phyloP scores from a whole-genome alignment of 2,888 invertebrate genomes.

The Omphaloscelis lunosa region DNA sequence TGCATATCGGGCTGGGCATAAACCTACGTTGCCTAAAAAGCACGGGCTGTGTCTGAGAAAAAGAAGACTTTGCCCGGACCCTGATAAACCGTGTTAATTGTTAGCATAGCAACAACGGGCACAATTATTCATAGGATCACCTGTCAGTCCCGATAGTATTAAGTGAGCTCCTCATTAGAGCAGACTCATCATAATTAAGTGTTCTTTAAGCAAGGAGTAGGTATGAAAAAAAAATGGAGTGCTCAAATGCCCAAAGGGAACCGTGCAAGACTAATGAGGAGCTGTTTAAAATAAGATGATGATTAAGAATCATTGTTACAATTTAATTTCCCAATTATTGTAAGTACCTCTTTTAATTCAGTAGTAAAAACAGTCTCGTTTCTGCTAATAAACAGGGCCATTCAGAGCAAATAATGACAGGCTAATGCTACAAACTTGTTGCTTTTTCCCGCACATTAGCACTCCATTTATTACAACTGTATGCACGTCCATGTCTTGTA shows the following conservation, averaged over 20 bases:
- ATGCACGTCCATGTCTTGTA: not conserved
- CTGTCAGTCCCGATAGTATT: conserved; percentile 19
- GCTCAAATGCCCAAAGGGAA: not conserved
- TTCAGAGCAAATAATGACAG: not conserved
- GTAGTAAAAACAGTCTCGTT: not conserved
- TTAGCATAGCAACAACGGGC: conserved; percentile 11
- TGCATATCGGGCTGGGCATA: not conserved
- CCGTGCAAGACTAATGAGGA: not conserved
- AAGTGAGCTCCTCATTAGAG: conserved; percentile 40
- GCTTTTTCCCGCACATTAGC: not conserved
- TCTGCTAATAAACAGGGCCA: too few relatives aligned
- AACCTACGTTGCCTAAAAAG: not conserved
- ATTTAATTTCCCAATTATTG: not conserved
- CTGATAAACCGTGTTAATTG: not conserved
- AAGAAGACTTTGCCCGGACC: not conserved
- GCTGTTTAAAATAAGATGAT: not conserved
- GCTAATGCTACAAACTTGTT: not conserved
- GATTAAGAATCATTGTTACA: not conserved
- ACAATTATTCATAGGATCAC: conserved; percentile 17
- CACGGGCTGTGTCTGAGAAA: not conserved
- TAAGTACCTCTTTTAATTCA: not conserved
- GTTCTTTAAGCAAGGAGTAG: conserved; percentile 24
- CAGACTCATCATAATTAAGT: conserved; percentile 39
- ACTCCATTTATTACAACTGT: conserved; percentile 22
- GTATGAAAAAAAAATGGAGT: conserved; percentile 2